Conservation (phyloP, 1,140 invertebrate genomes). For the Anagrus nilaparvatae region DNA sequence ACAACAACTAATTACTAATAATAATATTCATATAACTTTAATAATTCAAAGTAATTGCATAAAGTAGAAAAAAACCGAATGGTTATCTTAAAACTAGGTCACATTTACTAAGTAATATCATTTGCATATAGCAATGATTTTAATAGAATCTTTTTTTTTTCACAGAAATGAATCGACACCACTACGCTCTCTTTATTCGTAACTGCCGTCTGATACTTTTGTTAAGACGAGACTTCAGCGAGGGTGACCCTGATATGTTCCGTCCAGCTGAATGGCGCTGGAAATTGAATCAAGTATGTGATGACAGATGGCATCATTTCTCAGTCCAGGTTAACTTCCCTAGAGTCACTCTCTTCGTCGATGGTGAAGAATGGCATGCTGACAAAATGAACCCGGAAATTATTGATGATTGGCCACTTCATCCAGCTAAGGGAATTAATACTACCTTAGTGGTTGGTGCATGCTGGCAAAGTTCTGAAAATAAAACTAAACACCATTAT, state of each 20-base stretch:
- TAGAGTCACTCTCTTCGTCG: slow-evolving; percentile 78
- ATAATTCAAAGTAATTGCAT: too few relatives aligned
- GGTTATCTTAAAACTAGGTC: too few relatives aligned
- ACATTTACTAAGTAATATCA: too few relatives aligned
- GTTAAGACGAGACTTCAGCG: slow-evolving; percentile 81
- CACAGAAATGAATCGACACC: slow-evolving; percentile 94
- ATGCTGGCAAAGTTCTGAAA: slow-evolving; percentile 94
- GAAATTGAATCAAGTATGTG: slow-evolving; percentile 86
- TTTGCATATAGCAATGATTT: too few relatives aligned
- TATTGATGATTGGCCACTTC: slow-evolving; percentile 99
- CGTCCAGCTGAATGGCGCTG: slow-evolving; percentile 96
- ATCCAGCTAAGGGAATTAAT: slow-evolving; percentile 86
- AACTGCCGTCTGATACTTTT: slow-evolving; percentile 93
- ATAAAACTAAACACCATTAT: slow-evolving; percentile 80
- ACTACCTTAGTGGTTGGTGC: slow-evolving; percentile 91
- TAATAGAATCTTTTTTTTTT: too few relatives aligned
- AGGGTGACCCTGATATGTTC: slow-evolving; percentile 90
- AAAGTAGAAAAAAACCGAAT: too few relatives aligned
- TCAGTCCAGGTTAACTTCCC: slow-evolving; percentile 86
- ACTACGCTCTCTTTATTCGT: slow-evolving; percentile 92
- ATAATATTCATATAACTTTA: too few relatives aligned
- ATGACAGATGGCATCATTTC: slow-evolving; percentile 98
- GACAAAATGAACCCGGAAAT: slow-evolving; percentile 86
- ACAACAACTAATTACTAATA: too few relatives aligned
- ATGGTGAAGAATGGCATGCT: slow-evolving; percentile 72